phyloP scores from a whole-genome alignment of 1,140 invertebrate species.

The Platorchestia sp. region DNA sequence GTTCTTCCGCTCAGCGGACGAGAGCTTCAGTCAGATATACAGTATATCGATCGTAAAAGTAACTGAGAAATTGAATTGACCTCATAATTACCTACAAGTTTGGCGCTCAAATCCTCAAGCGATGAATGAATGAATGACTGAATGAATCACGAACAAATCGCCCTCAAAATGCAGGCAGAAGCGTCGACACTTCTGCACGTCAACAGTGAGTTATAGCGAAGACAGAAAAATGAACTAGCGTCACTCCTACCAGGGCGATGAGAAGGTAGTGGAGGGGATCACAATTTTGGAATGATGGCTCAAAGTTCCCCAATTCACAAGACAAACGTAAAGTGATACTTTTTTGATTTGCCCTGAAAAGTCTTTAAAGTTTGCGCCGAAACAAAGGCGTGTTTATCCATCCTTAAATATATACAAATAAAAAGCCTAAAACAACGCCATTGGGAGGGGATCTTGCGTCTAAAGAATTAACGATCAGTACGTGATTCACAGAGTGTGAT shows the following conservation, averaged over 20 bases:
- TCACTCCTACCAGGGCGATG: neutral
- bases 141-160: neutral
- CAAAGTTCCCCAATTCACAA: neutral
- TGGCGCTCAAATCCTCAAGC: neutral
- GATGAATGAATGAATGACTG: neutral
- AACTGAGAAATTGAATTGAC: neutral
- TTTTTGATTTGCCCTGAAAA: neutral
- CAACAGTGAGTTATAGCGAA: neutral
- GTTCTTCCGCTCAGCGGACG: neutral
- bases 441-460: neutral
- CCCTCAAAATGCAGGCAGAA: neutral
- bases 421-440: neutral
- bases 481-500: slow-evolving; percentile 53
- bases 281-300: slow-evolving; percentile 8
- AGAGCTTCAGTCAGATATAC: too few relatives aligned
- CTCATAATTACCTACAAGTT: neutral
- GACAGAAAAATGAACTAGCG: neutral
- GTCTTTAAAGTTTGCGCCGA: neutral
- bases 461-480: slow-evolving; percentile 33
- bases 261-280: neutral
- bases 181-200: neutral
- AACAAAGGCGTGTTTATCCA: slow-evolving; percentile 19
- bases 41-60: neutral
- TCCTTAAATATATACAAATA: slow-evolving; percentile 48
- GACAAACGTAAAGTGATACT: neutral